phyloP scores from a whole-genome alignment of 2,113 vertebrate species.

The Bettongia penicillata region DNA sequence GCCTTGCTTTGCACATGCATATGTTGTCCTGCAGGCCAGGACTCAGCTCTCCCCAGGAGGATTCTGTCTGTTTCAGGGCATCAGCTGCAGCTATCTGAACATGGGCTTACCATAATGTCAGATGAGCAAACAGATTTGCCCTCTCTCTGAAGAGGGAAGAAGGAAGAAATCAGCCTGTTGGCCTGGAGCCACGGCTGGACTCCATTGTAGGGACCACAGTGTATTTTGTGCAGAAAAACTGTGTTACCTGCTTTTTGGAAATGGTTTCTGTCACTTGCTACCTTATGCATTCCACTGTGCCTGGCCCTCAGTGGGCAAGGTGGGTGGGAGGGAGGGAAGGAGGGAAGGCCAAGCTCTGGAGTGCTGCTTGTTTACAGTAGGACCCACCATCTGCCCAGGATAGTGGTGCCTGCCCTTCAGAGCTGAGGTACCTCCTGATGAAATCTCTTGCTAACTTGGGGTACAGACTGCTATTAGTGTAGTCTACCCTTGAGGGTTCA shows the following conservation, averaged over 20 bases:
- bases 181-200: background rate
- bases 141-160: background rate
- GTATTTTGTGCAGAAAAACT: slow-evolving; percentile 3
- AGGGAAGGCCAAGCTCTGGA: background rate
- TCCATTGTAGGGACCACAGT: background rate
- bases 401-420: background rate
- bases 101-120: background rate
- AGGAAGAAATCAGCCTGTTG: background rate
- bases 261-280: background rate
- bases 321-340: background rate
- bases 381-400: background rate
- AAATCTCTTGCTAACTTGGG: background rate
- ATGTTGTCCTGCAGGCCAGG: background rate
- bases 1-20: background rate
- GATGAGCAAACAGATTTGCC: background rate
- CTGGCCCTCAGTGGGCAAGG: background rate
- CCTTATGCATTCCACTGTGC: slow-evolving; percentile 19
- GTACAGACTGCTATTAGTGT: background rate
- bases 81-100: background rate
- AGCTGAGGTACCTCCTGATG: background rate
- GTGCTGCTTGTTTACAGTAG: background rate
- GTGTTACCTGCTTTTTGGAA: background rate
- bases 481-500: background rate
- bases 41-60: background rate
- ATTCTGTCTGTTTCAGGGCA: background rate